Conservation (phyloP, 2,888 invertebrate species). For the Athetis lepigone region DNA sequence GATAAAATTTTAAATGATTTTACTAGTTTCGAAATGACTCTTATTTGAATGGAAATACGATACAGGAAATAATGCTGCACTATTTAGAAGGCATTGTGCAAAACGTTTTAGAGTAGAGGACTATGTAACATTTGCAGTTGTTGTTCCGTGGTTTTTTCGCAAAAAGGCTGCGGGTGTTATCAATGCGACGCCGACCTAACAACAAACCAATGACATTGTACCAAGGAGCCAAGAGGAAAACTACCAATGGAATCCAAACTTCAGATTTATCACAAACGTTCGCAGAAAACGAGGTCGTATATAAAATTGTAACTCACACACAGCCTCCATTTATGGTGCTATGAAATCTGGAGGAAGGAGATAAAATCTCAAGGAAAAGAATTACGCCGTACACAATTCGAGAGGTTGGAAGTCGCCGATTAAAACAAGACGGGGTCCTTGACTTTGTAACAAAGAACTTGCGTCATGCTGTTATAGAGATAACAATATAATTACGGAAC, state of each 20-base stretch:
- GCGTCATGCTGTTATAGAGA: constrained; percentile 47
- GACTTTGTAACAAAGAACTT: constrained; percentile 74
- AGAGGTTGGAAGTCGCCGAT: constrained; percentile 76
- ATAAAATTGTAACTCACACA: constrained; percentile 55
- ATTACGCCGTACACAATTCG: constrained; percentile 76
- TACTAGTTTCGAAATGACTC: constrained; percentile 8
- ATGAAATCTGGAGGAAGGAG: constrained; percentile 71
- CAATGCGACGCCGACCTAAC: constrained; percentile 39
- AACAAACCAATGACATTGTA: constrained; percentile 55
- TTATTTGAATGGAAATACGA: neutral
- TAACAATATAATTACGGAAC: constrained; percentile 50
- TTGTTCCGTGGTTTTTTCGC: constrained; percentile 11
- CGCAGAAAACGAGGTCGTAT: constrained; percentile 62
- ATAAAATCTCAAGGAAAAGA: constrained; percentile 75
- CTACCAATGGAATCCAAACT: constrained; percentile 48
- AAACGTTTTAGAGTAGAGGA: constrained; percentile 2
- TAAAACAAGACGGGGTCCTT: constrained; percentile 75
- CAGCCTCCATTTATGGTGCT: constrained; percentile 57
- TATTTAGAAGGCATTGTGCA: constrained; percentile 6
- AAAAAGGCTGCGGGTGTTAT: constrained; percentile 49
- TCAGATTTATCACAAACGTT: constrained; percentile 43
- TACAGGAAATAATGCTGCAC: constrained; percentile 9
- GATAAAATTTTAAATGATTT: constrained; percentile 1
- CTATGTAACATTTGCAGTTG: constrained; percentile 11
- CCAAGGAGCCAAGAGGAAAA: constrained; percentile 53